These are phyloP conservation scores for Mus spicilegus DNA, from an alignment of 2,113 vertebrate species.

Conservation along the genomic window DNA sequence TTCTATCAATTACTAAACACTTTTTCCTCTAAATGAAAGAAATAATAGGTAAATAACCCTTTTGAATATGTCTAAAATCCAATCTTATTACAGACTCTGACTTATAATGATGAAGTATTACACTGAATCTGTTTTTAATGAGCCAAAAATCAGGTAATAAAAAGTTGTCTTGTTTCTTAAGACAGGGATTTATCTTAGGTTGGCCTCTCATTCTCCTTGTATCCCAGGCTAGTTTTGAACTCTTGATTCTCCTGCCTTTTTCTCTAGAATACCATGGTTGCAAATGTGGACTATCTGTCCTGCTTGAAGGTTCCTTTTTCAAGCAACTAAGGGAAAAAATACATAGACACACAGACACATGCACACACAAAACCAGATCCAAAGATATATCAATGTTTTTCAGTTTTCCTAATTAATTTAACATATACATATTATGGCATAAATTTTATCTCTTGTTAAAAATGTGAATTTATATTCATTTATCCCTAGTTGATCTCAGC, in stretches of 20 bases:
- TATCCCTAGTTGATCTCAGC: constrained; percentile 16
- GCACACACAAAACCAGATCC: background rate
- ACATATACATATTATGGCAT: background rate
- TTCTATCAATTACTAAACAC: background rate
- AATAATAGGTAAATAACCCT: background rate
- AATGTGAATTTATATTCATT: constrained; percentile 3
- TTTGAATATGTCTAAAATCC: background rate
- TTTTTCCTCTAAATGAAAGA: constrained; percentile 8
- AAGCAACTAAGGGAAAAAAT: background rate
- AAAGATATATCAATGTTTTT: background rate
- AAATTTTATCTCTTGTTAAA: constrained; percentile 40
- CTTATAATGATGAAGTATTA: background rate
- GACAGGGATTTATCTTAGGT: background rate
- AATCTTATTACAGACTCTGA: constrained; percentile 20
- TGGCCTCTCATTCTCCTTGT: background rate
- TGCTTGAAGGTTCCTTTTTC: constrained; percentile 16
- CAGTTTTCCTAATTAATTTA: constrained; percentile 18
- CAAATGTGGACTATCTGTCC: background rate
- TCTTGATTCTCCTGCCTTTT: background rate
- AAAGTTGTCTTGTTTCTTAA: background rate
- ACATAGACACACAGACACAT: background rate
- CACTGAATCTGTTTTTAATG: constrained; percentile 18
- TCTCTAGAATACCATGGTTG: background rate
- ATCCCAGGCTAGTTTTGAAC: background rate
- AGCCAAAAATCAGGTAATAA: background rate